phyloP scores from a whole-genome alignment of 2,113 vertebrate genomes.

The Ictidomys tridecemlineatus region DNA sequence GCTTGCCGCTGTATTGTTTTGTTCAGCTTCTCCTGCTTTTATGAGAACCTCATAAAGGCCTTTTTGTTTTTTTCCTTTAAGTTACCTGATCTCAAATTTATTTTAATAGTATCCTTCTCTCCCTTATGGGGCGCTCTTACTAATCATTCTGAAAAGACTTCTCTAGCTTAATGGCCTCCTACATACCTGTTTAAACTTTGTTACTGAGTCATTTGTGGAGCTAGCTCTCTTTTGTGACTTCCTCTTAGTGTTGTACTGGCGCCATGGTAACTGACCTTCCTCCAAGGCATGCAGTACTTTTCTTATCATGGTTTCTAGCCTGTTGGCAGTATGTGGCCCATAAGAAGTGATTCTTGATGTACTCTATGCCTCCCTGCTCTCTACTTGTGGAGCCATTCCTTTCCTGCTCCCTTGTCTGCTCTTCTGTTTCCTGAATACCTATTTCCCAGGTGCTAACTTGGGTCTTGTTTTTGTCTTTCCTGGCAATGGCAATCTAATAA shows the following conservation, averaged over 20 bases:
- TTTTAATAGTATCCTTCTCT: not conserved
- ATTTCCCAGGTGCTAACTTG: not conserved
- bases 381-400: not conserved
- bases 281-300: not conserved
- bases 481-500: not conserved
- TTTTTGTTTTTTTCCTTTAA: not conserved
- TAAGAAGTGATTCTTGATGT: not conserved
- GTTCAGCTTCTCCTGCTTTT: not conserved
- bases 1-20: not conserved
- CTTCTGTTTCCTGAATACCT: not conserved
- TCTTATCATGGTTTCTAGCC: not conserved
- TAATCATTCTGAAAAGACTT: constrained; percentile 39
- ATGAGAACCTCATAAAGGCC: not conserved
- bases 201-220: not conserved
- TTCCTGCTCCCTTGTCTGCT: not conserved
- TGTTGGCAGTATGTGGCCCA: not conserved
- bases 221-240: not conserved
- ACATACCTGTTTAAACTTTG: constrained; percentile 20
- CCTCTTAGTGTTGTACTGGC: not conserved
- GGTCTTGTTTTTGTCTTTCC: constrained; percentile 23
- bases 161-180: not conserved
- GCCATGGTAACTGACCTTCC: not conserved
- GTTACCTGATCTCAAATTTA: not conserved
- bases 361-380: too few species aligned
- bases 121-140: not conserved